These are phyloP conservation scores for Ridgeia piscesae DNA, from an alignment of 1,140 invertebrate genomes.

Conservation along the genomic window DNA sequence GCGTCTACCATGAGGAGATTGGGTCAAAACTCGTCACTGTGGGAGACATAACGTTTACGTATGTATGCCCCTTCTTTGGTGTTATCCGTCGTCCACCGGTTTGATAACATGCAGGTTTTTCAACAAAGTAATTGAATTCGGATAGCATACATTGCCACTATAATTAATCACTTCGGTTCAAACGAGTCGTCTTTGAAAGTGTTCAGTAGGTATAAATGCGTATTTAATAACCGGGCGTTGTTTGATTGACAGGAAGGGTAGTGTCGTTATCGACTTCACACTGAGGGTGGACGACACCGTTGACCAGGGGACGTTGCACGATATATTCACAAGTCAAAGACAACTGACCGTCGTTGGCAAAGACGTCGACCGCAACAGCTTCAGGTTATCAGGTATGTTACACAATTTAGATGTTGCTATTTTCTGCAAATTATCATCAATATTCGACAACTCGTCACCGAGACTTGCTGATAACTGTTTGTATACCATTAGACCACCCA, in stretches of 20 bases:
- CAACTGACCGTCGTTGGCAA: background rate
- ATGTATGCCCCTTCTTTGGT: background rate
- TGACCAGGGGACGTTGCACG: background rate
- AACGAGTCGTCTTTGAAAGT: background rate
- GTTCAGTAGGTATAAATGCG: background rate
- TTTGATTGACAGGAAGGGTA: background rate
- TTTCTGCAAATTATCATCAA: too few species aligned
- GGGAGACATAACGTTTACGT: background rate
- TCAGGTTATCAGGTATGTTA: background rate
- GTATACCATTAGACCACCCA: too few species aligned
- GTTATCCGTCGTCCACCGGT: background rate
- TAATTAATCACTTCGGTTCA: background rate
- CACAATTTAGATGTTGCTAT: too few species aligned
- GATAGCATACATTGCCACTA: background rate
- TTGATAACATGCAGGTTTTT: too few species aligned
- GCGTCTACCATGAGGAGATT: background rate
- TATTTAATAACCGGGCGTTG: background rate
- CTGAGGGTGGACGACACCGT: background rate
- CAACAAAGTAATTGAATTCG: too few species aligned
- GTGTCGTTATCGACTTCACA: background rate
- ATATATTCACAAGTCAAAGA: background rate
- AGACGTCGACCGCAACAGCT: background rate
- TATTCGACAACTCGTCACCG: too few species aligned
- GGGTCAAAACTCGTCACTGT: background rate
- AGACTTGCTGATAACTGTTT: too few species aligned